These are phyloP conservation scores for Clarias gariepinus DNA, from an alignment of 2,113 vertebrate genomes.

Conservation along the genomic window DNA sequence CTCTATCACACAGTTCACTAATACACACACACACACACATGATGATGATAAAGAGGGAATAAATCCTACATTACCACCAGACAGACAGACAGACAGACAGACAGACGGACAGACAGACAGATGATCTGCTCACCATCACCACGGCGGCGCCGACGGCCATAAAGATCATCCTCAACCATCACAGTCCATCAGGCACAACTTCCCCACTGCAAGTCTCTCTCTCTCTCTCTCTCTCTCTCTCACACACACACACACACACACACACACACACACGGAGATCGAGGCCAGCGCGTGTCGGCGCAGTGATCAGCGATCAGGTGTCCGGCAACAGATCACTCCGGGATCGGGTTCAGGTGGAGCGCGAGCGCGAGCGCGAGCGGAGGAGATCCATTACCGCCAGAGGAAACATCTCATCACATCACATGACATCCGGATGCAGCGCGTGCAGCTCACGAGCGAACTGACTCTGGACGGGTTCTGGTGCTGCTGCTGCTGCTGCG, in stretches of 20 bases:
- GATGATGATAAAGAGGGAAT: too few species aligned
- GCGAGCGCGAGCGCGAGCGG: not conserved
- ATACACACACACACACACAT: too few species aligned
- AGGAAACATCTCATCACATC: not conserved
- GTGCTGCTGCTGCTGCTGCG: not conserved
- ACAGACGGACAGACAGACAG: too few species aligned
- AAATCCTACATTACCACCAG: too few species aligned
- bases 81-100: too few species aligned
- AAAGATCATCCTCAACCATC: conserved; percentile 84
- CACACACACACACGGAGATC: not conserved
- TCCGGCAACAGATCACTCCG: not conserved
- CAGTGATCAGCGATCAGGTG: not conserved
- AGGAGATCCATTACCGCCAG: not conserved
- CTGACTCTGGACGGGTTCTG: not conserved
- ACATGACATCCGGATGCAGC: conserved; percentile 7
- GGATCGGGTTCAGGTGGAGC: not conserved
- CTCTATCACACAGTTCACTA: too few species aligned
- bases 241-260: conserved; percentile 1
- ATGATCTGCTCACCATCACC: conserved; percentile 79
- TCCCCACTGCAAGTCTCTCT: conserved; percentile 31
- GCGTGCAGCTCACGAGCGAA: not conserved
- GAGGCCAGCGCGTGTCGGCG: too few species aligned
- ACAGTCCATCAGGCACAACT: conserved; percentile 71
- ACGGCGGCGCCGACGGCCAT: conserved; percentile 83
- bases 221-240: too few species aligned